A percentile compares a stretch with the other conserved stretches of the same genome.
Evolutionary conservation across 2,113 vertebrate species (phyloP).

Genomic region (Centropus bengalensis): DNA sequence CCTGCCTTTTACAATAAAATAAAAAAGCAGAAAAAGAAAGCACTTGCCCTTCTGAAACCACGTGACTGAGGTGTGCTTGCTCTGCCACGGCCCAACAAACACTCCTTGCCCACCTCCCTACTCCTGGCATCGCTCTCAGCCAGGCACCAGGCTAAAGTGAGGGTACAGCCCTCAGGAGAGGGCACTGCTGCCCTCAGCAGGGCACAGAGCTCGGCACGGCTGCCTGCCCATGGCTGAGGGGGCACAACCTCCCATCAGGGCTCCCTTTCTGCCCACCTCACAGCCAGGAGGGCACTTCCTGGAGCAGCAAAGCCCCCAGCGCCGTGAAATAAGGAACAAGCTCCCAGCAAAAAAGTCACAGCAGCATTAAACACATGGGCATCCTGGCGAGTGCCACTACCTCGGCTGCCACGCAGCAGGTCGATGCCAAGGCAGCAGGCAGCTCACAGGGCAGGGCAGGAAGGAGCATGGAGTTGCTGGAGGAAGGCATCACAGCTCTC

Average conservation of each 20-base stretch:
- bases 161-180: not conserved
- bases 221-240: rapidly evolving
- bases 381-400: rapidly evolving
- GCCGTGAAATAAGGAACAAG: rapidly evolving
- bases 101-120: not conserved
- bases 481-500: not conserved
- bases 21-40: not conserved
- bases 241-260: rapidly evolving
- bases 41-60: not conserved
- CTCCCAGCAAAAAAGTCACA: not conserved
- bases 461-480: rapidly evolving
- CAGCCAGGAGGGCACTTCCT: rapidly evolving
- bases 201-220: rapidly evolving
- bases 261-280: rapidly evolving
- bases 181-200: rapidly evolving
- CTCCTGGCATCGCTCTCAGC: not conserved
- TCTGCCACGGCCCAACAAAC: rapidly evolving
- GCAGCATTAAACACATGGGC: rapidly evolving
- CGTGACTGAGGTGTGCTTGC: rapidly evolving
- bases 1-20: not conserved
- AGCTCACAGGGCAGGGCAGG: not conserved
- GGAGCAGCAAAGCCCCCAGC: not conserved
- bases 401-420: rapidly evolving
- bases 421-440: rapidly evolving
- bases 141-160: not conserved